Conservation (phyloP, 2,888 invertebrate species). For the Azorinus chamasolen region DNA sequence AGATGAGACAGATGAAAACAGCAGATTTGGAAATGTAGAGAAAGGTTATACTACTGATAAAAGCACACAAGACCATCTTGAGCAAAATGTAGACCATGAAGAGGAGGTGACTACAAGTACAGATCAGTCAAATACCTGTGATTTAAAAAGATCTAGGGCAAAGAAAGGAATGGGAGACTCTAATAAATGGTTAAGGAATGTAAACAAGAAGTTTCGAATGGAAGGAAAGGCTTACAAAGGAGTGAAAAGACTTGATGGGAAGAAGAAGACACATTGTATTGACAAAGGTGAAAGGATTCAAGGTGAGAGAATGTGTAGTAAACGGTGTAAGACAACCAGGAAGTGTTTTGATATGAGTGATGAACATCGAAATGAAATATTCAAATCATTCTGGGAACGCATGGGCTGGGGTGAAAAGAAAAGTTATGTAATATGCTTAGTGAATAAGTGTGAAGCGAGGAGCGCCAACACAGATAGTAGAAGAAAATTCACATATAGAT, state of each 20-base stretch:
- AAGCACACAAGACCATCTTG: neutral
- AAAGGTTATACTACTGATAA: too few relatives aligned
- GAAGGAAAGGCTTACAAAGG: constrained; percentile 22
- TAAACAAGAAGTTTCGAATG: constrained; percentile 15
- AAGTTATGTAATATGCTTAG: constrained; percentile 2
- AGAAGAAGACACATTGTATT: constrained; percentile 5
- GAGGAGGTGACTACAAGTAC: neutral
- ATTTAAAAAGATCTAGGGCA: neutral
- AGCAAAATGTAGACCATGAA: neutral
- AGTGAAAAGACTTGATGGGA: constrained; percentile 7
- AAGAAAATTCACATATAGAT: too few relatives aligned
- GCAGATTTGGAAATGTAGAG: too few relatives aligned
- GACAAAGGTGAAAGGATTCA: constrained; percentile 4
- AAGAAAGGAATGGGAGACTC: constrained; percentile 7
- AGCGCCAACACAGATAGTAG: too few relatives aligned
- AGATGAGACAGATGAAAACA: too few relatives aligned
- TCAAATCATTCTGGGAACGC: constrained; percentile 17
- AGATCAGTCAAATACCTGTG: neutral
- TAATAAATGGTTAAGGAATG: constrained; percentile 8
- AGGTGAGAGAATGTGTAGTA: constrained; percentile 3
- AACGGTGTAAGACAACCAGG: constrained; percentile 1
- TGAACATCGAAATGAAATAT: constrained; percentile 17
- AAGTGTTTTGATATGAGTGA: constrained; percentile 12
- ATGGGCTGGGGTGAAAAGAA: constrained; percentile 36
- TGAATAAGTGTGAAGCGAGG: too few relatives aligned